Base-by-base conservation (phyloP, 2,888 invertebrate species). In the Crocallis elinguaria region DNA sequence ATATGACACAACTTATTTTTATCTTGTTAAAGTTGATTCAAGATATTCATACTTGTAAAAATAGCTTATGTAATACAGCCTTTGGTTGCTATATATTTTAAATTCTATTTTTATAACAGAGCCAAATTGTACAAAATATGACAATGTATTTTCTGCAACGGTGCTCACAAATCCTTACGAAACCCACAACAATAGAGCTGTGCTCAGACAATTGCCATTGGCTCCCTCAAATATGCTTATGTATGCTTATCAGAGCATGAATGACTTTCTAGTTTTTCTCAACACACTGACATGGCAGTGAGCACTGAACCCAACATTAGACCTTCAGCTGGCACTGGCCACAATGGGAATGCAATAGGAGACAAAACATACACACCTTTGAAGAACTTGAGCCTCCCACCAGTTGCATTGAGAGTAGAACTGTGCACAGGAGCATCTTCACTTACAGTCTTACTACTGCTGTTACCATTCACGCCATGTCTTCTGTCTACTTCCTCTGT, bases 351-450 rank as follows among this genome's bases (percentile, higher is more conserved):
- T 63, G 54, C 35, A 58, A 56, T 53, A 48, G 23, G 51, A 63
- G 56, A 61, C 30, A 44, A 13, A 38, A 27, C 39, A 50, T 55
- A 85, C 83, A 79, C 77, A 94, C 95, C 94, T 93, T 95, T 96
- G 83, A 95, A 96, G 88, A 96, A 96, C 83, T 95, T 95, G 68
- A 96, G 93, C 73, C 95, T 93, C 77, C 96, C 96, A 70, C 95
- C 95, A 79, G 94, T 93, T 62, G 91, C 77, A 73, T 82, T 73
- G 75, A 85, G 76, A 69, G 86, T 73, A 64, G 90, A 77, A 73
- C 75, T 84, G 68, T 79, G 83, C 78, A 90, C 92, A 71, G 86
- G 82, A 75, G 79, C 80, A 78, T 92, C 92, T 62, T 91, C 92
- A 75, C 71, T 84, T 57, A 83, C 84, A 80, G 84, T 85, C 83